A percentile compares a stretch with the other conserved stretches of the same genome.
Evolutionary conservation across 2,888 invertebrate species (phyloP).

Genomic region (Notocelia uddmanniana): DNA sequence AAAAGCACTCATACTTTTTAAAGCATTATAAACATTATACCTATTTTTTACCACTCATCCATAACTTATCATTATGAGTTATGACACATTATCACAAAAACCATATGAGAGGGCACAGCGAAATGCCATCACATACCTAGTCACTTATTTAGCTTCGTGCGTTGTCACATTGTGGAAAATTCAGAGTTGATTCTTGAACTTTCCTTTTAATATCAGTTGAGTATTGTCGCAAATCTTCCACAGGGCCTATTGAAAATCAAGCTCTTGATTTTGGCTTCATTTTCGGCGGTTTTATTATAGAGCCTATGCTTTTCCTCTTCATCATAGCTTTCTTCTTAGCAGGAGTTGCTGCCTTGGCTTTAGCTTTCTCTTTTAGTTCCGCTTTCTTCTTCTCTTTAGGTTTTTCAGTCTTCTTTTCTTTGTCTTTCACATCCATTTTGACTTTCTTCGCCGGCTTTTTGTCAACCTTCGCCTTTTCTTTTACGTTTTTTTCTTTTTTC

Average conservation of each 20-base stretch:
- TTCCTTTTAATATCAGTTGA: background rate
- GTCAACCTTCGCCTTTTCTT: conserved; percentile 37
- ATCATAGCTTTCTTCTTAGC: conserved; percentile 64
- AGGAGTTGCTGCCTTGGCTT: conserved; percentile 54
- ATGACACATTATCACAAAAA: background rate
- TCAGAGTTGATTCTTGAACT: background rate
- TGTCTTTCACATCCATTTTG: conserved; percentile 44
- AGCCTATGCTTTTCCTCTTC: conserved; percentile 74
- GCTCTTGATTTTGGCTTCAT: conserved; percentile 68
- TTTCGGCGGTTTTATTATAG: conserved; percentile 75
- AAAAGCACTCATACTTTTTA: background rate
- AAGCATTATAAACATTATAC: background rate
- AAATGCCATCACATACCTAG: background rate
- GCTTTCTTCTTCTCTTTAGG: conserved; percentile 21
- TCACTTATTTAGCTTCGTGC: background rate
- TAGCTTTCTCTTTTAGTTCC: background rate
- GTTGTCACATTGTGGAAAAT: no score
- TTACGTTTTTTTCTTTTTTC: conserved; percentile 33
- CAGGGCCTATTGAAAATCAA: conserved; percentile 24
- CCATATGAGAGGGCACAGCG: background rate
- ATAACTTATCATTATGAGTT: background rate
- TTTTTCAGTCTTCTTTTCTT: conserved; percentile 29
- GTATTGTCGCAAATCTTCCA: background rate
- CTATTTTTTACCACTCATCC: conserved; percentile 8
- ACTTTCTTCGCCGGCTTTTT: conserved; percentile 43